Evolutionary conservation across 2,113 vertebrate genomes (phyloP).

Genomic region (Barbus barbus): DNA sequence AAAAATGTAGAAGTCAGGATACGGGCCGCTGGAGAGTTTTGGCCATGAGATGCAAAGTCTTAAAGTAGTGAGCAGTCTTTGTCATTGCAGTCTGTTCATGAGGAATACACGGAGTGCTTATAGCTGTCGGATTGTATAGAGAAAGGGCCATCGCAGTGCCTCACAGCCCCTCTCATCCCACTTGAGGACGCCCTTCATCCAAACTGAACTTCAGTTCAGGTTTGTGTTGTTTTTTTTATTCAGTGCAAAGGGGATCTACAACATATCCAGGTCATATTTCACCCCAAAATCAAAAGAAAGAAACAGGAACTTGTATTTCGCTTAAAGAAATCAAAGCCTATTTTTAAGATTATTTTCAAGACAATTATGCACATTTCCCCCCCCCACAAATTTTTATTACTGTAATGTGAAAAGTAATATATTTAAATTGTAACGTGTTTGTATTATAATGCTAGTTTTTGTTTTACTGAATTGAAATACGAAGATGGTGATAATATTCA

Average conservation of each 20-base stretch:
- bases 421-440: background rate
- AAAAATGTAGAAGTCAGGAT: background rate
- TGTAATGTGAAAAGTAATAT: background rate
- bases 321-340: no score
- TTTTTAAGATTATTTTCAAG: background rate
- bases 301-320: background rate
- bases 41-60: background rate
- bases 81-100: background rate
- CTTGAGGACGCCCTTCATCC: background rate
- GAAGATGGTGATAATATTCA: background rate
- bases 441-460: background rate
- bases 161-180: background rate
- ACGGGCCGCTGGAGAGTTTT: background rate
- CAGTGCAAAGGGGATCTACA: background rate
- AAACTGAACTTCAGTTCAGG: background rate
- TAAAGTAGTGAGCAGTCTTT: background rate
- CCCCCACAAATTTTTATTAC: background rate
- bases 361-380: background rate
- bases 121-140: background rate
- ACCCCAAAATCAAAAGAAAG: background rate
- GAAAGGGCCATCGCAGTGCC: background rate
- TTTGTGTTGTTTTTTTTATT: background rate
- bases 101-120: background rate
- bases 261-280: constrained; percentile 24
- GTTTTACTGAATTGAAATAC: background rate